Evolutionary conservation across 2,888 invertebrate genomes (phyloP), one percentile per base, ranked within the genome.

Genomic region (Plagiodera versicolora): DNA sequence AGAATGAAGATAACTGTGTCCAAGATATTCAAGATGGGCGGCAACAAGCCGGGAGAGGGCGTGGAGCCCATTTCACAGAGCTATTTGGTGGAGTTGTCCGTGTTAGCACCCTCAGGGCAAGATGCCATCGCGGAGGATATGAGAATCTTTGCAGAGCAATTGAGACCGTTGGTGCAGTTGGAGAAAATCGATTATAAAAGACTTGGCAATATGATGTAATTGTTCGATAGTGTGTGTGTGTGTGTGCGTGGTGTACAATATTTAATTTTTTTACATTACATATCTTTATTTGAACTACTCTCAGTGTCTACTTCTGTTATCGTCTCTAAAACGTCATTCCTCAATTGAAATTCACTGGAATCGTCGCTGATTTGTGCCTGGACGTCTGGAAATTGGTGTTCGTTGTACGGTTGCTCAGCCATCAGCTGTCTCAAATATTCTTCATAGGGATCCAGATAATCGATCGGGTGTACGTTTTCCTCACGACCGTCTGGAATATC

Each of bases 1-100:
- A 85, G 96, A 61, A 95, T 98, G 94, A 98, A 98, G 81, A 92
- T 97, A 17, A 95, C 95, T 0, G 96, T 98, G 0, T 93, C 95
- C 0, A 97, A 97, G 80, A 90, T 97, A 60, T 94, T 92, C 74
- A 95, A 94, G 85, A 76, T 79, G 73, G 77, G 77, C 45, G 89
- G 90, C 56, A 72, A 59, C 59, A 90, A 90, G 75, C 83, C 86
- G 20, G 82, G 85, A 30, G 89, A 90, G 67, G 85, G 84, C 70
- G 82, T 89, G 44, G 96, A 97, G 75, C 88, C 94, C 0, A 89
- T 97, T 72, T 93, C 95, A 1, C 91, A 92, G 39, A 96, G 96
- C 74, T 94, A 95, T 80, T 84, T 97, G 28, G 97, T 98, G 0
- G 97, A 98, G 80, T 82, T 98, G 66, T 95, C 95, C 67, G 89